These are phyloP conservation scores for Pipa parva DNA, from an alignment of 2,113 vertebrate species.

Conservation along the genomic window DNA sequence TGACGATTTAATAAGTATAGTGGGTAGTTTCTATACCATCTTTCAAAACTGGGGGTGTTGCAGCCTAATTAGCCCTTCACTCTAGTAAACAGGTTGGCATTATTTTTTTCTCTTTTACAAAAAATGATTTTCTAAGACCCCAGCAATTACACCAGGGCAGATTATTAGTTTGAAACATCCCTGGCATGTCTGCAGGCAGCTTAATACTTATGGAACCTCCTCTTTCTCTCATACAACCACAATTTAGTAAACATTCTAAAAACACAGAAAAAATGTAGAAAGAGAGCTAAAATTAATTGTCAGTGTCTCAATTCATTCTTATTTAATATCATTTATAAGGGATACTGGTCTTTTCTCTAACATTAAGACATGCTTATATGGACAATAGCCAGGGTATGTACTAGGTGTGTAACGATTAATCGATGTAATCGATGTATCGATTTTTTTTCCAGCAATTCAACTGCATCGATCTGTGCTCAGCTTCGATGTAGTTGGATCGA, in stretches of 20 bases:
- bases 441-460: too few species aligned
- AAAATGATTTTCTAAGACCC: conserved; percentile 66
- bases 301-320: too few species aligned
- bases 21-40: conserved; percentile 51
- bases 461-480: too few species aligned
- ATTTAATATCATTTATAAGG: neutral
- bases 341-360: too few species aligned
- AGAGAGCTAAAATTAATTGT: neutral
- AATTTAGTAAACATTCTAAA: neutral
- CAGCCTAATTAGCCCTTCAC: conserved; percentile 64
- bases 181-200: conserved; percentile 44
- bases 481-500: too few species aligned
- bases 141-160: conserved; percentile 64
- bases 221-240: conserved; percentile 5
- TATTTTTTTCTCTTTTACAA: conserved; percentile 45
- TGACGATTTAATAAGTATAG: conserved; percentile 51
- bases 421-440: too few species aligned
- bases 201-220: conserved; percentile 43
- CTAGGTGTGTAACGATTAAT: too few species aligned
- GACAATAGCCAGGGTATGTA: too few species aligned
- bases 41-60: conserved; percentile 57
- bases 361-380: too few species aligned
- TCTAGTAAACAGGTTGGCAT: conserved; percentile 58
- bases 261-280: neutral
- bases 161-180: conserved; percentile 56